Base-by-base conservation (phyloP, 2,888 invertebrate species). In the Pristionchus japonicus region DNA sequence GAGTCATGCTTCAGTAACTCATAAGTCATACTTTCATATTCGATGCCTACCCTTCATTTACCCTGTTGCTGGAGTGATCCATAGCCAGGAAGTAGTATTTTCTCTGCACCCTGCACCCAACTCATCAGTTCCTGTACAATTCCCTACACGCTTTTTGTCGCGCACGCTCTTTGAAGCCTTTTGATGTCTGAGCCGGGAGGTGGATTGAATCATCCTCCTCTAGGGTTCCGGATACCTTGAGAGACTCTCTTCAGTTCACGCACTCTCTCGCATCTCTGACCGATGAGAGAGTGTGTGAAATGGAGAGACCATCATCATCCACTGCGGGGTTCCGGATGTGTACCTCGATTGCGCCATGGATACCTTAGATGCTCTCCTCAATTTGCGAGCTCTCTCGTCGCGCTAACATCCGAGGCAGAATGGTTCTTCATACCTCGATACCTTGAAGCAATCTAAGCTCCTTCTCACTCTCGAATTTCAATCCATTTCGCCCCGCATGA, bases 261-360 rank as follows among this genome's bases (percentile, higher is more conserved):
- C n/a, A n/a, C n/a, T n/a, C n/a, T n/a, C n/a, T n/a, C n/a, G n/a
- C n/a, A n/a, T n/a, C n/a, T n/a, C n/a, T n/a, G n/a, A n/a, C n/a
- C n/a, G n/a, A n/a, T n/a, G n/a, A 57, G 57, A 57, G 57, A 15
- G 57, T 57, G 57, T 57, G 57, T 57, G 57, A 57, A 57, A 15
- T 23, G 17, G 20, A 57, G 57, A 57, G 57, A 27, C 64, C 3
- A 27, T 74, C 74, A 74, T 74, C 61, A 17, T 9, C 67, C 67
- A 67, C 23, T 64, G 11, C 31, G 31, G 31, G 64, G 40, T 40
- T 74, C 74, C 74, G 74, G 74, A 77, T 77, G 77, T 77, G 77
- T 77, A 77, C 77, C 70, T 37, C 23, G 70, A 74, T 74, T 40
- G 70, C 70, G 31, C 37, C 70, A 67, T n/a, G 43, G 43, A 43